Conservation (phyloP, 2,888 invertebrate genomes). For the Agonopterix heracliana region DNA sequence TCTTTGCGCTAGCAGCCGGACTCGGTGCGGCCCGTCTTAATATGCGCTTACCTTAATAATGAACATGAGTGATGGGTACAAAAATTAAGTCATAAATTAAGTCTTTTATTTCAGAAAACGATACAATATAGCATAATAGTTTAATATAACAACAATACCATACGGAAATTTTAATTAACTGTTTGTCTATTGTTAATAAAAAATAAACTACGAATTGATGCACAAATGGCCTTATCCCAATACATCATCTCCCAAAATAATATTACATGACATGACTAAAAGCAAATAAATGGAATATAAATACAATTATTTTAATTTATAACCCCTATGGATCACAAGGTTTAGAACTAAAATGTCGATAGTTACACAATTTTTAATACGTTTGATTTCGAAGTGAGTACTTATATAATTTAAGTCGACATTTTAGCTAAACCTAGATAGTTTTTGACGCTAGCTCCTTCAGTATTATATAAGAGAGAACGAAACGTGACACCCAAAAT, state of each 20-base stretch:
- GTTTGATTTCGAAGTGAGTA: too few species aligned
- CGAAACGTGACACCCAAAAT: too few species aligned
- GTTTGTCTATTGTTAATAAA: slow-evolving; percentile 37
- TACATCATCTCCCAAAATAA: slow-evolving; percentile 31
- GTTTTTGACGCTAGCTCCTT: too few species aligned
- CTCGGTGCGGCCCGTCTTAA: too few species aligned
- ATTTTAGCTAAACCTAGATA: too few species aligned
- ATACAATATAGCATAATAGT: slow-evolving; percentile 72
- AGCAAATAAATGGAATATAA: slow-evolving; percentile 4
- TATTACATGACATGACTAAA: slow-evolving; percentile 27
- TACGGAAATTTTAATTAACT: slow-evolving; percentile 18
- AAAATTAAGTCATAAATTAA: slow-evolving; percentile 54
- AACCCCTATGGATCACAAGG: neutral
- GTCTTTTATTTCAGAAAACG: slow-evolving; percentile 73
- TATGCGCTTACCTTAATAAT: too few species aligned
- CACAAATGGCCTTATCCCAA: slow-evolving; percentile 33
- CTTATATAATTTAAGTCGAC: too few species aligned
- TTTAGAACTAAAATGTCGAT: too few species aligned
- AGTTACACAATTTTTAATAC: too few species aligned
- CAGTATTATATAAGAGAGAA: too few species aligned
- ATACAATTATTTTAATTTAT: neutral
- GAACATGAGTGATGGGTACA: too few species aligned
- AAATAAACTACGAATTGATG: slow-evolving; percentile 34
- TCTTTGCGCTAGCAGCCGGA: too few species aligned
- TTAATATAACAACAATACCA: slow-evolving; percentile 66